Percentiles rank a stretch among this genome's conserved stretches.
Evolutionary conservation across 1,140 invertebrate genomes (phyloP).

Genomic region (Drosophila nigrodunni): DNA sequence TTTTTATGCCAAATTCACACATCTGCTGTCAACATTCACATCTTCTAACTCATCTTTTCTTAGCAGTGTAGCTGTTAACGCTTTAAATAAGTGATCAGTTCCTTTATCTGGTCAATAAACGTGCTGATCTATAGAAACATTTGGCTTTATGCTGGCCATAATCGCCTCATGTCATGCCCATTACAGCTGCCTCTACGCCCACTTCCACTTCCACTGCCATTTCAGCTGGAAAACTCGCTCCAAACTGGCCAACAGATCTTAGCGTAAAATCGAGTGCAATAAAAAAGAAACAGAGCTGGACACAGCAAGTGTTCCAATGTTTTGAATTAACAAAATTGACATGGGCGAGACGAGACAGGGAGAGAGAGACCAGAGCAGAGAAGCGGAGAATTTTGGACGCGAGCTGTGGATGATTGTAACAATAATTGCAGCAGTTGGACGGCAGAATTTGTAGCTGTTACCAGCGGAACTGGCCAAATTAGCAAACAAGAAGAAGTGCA

Average conservation of each 20-base stretch:
- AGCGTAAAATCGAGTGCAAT: conserved; percentile 81
- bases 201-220: not conserved
- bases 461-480: conserved; percentile 38
- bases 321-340: conserved; percentile 59
- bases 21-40: too few species aligned
- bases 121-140: conserved; percentile 39
- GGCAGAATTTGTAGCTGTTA: conserved; percentile 10
- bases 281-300: conserved; percentile 61
- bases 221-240: conserved; percentile 12
- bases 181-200: conserved; percentile 32
- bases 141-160: conserved; percentile 42
- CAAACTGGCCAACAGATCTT: conserved; percentile 42
- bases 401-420: conserved; percentile 69
- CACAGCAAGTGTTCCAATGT: conserved; percentile 72
- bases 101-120: conserved; percentile 13
- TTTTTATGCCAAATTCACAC: too few species aligned
- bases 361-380: not conserved
- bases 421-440: conserved; percentile 57
- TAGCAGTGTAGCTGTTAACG: not conserved
- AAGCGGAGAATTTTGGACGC: conserved; percentile 35
- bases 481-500: too few species aligned
- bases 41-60: too few species aligned
- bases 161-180: conserved; percentile 71
- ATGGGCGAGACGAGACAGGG: conserved; percentile 39
- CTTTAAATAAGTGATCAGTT: conserved; percentile 17